Conservation (phyloP, 1,140 invertebrate genomes). For the Drosophila sechellia region DNA sequence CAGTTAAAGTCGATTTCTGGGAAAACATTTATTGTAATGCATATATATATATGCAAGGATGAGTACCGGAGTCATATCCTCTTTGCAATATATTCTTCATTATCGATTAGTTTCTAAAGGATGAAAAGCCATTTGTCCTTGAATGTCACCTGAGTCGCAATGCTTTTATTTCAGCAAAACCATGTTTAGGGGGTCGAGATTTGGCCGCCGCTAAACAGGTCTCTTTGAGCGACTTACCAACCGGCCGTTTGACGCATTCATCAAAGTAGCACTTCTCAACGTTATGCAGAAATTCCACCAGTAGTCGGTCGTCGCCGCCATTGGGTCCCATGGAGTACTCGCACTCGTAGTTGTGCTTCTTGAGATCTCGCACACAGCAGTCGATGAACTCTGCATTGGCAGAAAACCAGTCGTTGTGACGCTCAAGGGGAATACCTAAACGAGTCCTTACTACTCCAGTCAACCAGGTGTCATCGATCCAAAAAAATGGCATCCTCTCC, state of each 20-base stretch:
- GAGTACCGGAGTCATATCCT: neutral
- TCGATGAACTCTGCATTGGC: slow-evolving; percentile 89
- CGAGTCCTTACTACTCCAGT: slow-evolving; percentile 90
- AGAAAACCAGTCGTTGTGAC: slow-evolving; percentile 88
- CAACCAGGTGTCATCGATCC: slow-evolving; percentile 94
- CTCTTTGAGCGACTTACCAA: slow-evolving; percentile 85
- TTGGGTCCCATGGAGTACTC: slow-evolving; percentile 90
- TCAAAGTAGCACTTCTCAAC: slow-evolving; percentile 86
- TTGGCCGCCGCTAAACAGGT: slow-evolving; percentile 86
- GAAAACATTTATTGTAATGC: neutral
- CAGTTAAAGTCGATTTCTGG: neutral
- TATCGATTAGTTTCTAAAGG: slow-evolving; percentile 4
- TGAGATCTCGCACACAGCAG: slow-evolving; percentile 89
- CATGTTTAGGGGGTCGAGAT: slow-evolving; percentile 85
- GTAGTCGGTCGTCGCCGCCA: slow-evolving; percentile 88
- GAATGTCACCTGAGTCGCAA: slow-evolving; percentile 81
- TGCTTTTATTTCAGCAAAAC: slow-evolving; percentile 84
- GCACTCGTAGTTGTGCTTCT: slow-evolving; percentile 84
- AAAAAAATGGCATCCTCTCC: slow-evolving; percentile 88
- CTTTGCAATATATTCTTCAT: neutral
- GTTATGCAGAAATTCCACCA: slow-evolving; percentile 88
- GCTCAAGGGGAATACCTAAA: slow-evolving; percentile 86
- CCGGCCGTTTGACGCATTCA: slow-evolving; percentile 85
- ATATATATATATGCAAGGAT: slow-evolving; percentile 5
- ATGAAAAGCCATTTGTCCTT: neutral